These are phyloP conservation scores for Castor canadensis DNA, from an alignment of 2,113 vertebrate species.

Conservation along the genomic window DNA sequence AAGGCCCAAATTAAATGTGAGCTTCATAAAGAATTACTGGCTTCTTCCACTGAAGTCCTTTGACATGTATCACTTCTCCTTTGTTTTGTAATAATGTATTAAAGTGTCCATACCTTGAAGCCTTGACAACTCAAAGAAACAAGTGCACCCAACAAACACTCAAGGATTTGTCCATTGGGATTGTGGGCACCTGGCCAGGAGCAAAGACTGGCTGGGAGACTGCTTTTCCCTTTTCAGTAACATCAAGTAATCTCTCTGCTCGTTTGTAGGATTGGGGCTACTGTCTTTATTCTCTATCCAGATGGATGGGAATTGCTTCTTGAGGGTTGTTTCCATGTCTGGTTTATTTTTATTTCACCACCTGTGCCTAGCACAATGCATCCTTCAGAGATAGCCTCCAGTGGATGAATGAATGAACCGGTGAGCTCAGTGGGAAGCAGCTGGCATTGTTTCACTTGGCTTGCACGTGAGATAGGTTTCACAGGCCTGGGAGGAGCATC, in stretches of 20 bases:
- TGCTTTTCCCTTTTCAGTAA: constrained; percentile 15
- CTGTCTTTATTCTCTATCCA: constrained; percentile 53
- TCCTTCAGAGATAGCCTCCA: background rate
- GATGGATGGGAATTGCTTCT: constrained; percentile 48
- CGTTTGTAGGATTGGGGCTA: background rate
- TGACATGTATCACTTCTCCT: background rate
- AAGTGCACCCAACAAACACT: background rate
- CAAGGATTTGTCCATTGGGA: background rate
- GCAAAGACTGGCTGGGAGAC: background rate
- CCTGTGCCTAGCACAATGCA: constrained; percentile 52
- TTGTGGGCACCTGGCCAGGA: background rate
- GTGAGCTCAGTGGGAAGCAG: background rate
- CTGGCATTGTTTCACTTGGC: background rate
- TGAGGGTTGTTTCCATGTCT: constrained; percentile 39
- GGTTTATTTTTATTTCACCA: constrained; percentile 65
- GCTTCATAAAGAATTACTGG: background rate
- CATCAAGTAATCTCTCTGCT: constrained; percentile 10
- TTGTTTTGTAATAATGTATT: background rate
- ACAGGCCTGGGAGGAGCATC: background rate
- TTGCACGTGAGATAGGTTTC: background rate
- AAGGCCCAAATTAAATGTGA: background rate
- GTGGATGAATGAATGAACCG: constrained; percentile 29
- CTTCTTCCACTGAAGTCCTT: background rate
- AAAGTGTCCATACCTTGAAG: background rate
- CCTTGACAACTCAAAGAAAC: background rate